Evolutionary conservation across 64 coral and sea anemone species (phyloP), one percentile per base, ranked within the genome.

Genomic region (Pocillopora verrucosa): DNA sequence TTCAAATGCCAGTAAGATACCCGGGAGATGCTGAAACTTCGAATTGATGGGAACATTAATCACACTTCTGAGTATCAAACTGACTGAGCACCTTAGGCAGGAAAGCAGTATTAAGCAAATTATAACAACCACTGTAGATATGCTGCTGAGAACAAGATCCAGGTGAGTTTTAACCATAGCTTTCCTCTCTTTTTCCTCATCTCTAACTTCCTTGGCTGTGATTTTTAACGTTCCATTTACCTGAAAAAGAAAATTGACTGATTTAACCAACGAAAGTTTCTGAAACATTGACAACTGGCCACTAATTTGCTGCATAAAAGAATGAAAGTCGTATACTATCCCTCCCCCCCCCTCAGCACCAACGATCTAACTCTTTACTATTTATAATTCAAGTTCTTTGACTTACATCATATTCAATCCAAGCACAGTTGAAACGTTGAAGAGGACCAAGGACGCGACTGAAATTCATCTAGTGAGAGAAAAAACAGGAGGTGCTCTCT

Each of bases 381-480:
- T 30, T 58, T 37, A 12, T 11, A 34, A 3, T 11, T 13, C 0
- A 1, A 74, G 11, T 36, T 35, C 1, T 34, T 20, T 60, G 1
- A 26, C 80, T 83, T 45, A 85, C 82, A 5, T 85, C 82, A 30
- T 72, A 72, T 85, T 72, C 37, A 38, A 85, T 45, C 82, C 82
- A 85, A 1, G 82, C 24, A 38, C 82, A 85, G 36, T 72, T 70
- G 34, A 2, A 20, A 19, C 45, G 37, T 37, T 45, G 61, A 56
- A 16, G 30, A 70, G 5, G 62, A 70, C 0, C 22, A n/a, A 17
- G 51, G 2, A 25, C 35, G 26, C 25, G 4, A 65, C 64, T 85
- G 0, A 9, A 12, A 25, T 85, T 85, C 11, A n/a, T 65, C 82
- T 85, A 38, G 34, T 77, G 9, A 35, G 34, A 77, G 22, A 68